Percentiles rank a stretch among this genome's conserved stretches.
These are phyloP conservation scores for Xyrauchen texanus DNA, from an alignment of 2,113 vertebrate genomes.

Conservation along the genomic window DNA sequence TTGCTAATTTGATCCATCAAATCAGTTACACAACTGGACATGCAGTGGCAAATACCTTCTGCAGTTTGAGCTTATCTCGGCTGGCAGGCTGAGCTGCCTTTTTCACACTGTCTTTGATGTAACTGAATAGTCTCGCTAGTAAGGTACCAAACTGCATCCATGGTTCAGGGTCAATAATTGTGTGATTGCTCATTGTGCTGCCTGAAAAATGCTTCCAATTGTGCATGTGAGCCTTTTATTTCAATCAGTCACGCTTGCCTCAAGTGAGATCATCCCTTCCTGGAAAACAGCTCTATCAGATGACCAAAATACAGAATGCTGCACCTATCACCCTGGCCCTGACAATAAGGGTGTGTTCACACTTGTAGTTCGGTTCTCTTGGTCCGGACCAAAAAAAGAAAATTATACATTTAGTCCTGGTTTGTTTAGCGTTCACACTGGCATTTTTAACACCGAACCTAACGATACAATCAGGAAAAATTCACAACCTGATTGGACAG, in stretches of 20 bases:
- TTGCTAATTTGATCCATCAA: not conserved
- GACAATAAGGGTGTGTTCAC: no score
- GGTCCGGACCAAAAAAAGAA: no score
- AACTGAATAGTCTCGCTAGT: not conserved
- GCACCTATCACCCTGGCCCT: not conserved
- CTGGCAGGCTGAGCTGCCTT: not conserved
- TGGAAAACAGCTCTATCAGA: not conserved
- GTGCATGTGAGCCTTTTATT: not conserved
- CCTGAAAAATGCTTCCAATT: not conserved
- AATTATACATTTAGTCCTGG: no score
- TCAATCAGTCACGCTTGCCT: not conserved
- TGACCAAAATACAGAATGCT: not conserved
- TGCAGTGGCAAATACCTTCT: not conserved
- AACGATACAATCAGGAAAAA: no score
- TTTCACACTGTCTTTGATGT: slow-evolving; percentile 1
- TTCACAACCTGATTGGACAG: no score
- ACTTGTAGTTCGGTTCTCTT: no score
- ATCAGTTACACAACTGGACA: not conserved
- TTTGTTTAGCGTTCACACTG: no score
- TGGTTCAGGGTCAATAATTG: slow-evolving; percentile 7
- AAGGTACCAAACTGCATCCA: slow-evolving; percentile 1
- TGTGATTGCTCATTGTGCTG: slow-evolving; percentile 11
- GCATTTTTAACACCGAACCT: no score
- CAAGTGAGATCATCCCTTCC: not conserved
- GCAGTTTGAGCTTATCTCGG: not conserved